Evolutionary conservation across 1,140 invertebrate genomes (phyloP).

Genomic region (Cotesia vestalis): DNA sequence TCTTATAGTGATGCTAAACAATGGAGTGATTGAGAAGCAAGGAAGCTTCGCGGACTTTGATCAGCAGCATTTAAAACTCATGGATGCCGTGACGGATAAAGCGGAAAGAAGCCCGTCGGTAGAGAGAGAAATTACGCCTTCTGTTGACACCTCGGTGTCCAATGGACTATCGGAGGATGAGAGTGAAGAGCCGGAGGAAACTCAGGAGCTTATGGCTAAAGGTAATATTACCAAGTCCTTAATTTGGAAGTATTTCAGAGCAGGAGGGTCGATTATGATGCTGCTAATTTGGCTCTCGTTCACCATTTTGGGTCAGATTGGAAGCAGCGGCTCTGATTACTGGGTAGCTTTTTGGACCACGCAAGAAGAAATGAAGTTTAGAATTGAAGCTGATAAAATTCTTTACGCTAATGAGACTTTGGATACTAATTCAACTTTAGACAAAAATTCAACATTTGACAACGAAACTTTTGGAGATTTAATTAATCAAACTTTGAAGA

Average conservation of each 20-base stretch:
- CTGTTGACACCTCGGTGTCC: neutral
- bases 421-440: neutral
- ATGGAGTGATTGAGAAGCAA: constrained; percentile 65
- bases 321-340: constrained; percentile 69
- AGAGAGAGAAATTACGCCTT: neutral
- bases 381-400: neutral
- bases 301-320: constrained; percentile 63
- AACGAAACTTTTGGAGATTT: neutral
- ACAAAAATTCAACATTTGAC: constrained; percentile 43
- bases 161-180: constrained; percentile 48
- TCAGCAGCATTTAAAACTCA: constrained; percentile 28
- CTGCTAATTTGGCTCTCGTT: constrained; percentile 59
- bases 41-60: constrained; percentile 33
- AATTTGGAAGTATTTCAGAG: constrained; percentile 67
- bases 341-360: constrained; percentile 71
- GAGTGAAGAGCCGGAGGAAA: constrained; percentile 65
- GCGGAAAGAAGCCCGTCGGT: neutral
- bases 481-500: neutral
- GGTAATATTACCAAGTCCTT: constrained; percentile 67
- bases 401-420: neutral
- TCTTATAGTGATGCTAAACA: constrained; percentile 75
- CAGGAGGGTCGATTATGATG: constrained; percentile 66
- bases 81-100: neutral
- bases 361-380: constrained; percentile 49
- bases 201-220: constrained; percentile 69